Evolutionary conservation across 2,888 invertebrate species (phyloP).

Genomic region (Drosophila yooni): DNA sequence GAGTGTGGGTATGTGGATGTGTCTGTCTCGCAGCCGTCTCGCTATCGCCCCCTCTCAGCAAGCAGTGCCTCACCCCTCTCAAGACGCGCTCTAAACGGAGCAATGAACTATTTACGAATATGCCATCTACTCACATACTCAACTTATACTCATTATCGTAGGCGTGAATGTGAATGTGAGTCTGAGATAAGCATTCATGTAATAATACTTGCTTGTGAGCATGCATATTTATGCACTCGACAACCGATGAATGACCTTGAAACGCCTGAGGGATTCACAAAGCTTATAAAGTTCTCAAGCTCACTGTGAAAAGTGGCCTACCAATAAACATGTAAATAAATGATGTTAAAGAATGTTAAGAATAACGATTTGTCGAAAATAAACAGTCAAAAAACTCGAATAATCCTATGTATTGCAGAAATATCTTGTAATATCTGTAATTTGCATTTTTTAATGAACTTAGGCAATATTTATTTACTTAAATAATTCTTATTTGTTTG

Average conservation of each 20-base stretch:
- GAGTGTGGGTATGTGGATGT: conserved; percentile 33
- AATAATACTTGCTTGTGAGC: conserved; percentile 50
- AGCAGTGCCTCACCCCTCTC: conserved; percentile 18
- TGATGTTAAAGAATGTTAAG: conserved; percentile 1
- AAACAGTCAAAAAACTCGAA: not conserved
- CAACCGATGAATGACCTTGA: conserved; percentile 64
- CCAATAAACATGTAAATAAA: conserved; percentile 3
- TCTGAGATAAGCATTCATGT: conserved; percentile 60
- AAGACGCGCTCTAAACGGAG: conserved; percentile 68
- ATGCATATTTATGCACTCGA: conserved; percentile 69
- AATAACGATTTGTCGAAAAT: conserved; percentile 12
- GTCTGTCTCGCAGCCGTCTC: conserved; percentile 53
- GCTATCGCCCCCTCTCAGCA: conserved; percentile 37
- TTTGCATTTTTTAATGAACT: not conserved
- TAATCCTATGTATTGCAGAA: not conserved
- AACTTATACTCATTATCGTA: conserved; percentile 19
- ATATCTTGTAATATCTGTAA: not conserved
- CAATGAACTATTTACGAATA: conserved; percentile 78
- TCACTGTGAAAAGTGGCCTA: conserved; percentile 3
- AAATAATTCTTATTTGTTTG: not conserved
- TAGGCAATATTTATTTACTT: not conserved
- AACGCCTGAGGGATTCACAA: conserved; percentile 26
- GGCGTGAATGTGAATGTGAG: conserved; percentile 41
- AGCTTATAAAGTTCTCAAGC: conserved; percentile 50
- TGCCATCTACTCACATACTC: conserved; percentile 27